Evolutionary conservation across 2,797 vertebrate species (phyloP).

Genomic region (Paedocypris micromegethes): DNA sequence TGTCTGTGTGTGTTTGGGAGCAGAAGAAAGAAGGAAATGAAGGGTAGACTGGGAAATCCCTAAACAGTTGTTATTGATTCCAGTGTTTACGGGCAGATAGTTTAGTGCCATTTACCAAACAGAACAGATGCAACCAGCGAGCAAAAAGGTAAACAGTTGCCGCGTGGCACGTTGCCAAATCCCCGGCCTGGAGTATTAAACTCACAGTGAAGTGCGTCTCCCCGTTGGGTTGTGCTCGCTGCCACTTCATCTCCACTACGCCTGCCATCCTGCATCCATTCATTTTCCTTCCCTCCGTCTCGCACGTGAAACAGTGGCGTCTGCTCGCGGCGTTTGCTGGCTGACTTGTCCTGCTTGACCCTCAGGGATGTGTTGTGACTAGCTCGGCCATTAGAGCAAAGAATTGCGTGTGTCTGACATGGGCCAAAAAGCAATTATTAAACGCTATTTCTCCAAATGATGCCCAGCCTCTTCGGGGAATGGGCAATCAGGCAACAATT

Average conservation of each 20-base stretch:
- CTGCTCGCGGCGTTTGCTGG: conserved; percentile 70
- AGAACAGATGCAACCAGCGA: conserved; percentile 98
- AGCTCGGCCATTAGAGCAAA: conserved; percentile 90
- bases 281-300: conserved; percentile 41
- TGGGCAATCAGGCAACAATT: conserved; percentile 99
- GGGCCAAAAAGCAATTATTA: conserved; percentile 99
- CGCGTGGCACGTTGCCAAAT: conserved; percentile 93
- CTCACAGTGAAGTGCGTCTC: conserved; percentile 93
- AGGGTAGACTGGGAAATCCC: conserved; percentile 74
- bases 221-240: conserved; percentile 96
- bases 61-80: conserved; percentile 98
- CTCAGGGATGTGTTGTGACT: conserved; percentile 85
- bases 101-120: conserved; percentile 98
- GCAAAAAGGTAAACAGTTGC: conserved; percentile 99
- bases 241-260: conserved; percentile 96
- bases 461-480: conserved; percentile 92
- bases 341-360: conserved; percentile 78
- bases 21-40: conserved; percentile 55
- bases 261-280: conserved; percentile 62
- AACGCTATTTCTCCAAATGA: conserved; percentile 98
- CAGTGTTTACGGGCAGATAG: conserved; percentile 88
- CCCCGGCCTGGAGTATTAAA: conserved; percentile 93
- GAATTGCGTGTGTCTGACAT: conserved; percentile 98
- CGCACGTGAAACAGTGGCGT: conserved; percentile 46
- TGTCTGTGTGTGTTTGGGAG: conserved; percentile 55